These are phyloP conservation scores for Rhodophaea formosa DNA, from an alignment of 2,888 invertebrate genomes.

Conservation along the genomic window DNA sequence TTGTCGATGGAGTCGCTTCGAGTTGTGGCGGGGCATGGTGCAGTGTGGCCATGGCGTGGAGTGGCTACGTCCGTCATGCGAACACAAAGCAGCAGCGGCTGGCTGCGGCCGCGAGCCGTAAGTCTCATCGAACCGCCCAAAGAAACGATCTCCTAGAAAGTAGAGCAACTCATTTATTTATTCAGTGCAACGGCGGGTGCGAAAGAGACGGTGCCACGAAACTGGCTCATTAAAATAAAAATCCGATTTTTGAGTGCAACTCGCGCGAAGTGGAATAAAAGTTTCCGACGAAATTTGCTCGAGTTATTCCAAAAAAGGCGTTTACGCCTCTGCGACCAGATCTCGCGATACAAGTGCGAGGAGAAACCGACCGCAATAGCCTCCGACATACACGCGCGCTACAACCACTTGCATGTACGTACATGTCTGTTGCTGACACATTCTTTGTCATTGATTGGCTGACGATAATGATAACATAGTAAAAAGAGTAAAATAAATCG, in stretches of 20 bases:
- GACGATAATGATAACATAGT: neutral
- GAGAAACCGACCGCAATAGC: slow-evolving; percentile 75
- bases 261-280: slow-evolving; percentile 73
- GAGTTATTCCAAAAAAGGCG: slow-evolving; percentile 79
- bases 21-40: slow-evolving; percentile 24
- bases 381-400: slow-evolving; percentile 43
- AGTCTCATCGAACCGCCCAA: slow-evolving; percentile 65
- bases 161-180: slow-evolving; percentile 80
- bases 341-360: slow-evolving; percentile 66
- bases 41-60: slow-evolving; percentile 21
- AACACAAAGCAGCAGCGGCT: slow-evolving; percentile 37
- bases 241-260: slow-evolving; percentile 75
- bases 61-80: slow-evolving; percentile 19
- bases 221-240: slow-evolving; percentile 81
- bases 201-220: slow-evolving; percentile 67
- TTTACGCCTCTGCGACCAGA: slow-evolving; percentile 68
- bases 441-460: neutral
- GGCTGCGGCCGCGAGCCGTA: slow-evolving; percentile 35
- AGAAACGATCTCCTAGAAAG: slow-evolving; percentile 80
- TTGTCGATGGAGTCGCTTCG: slow-evolving; percentile 35
- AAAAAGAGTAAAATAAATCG: neutral
- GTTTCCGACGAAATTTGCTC: slow-evolving; percentile 77
- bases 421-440: neutral
- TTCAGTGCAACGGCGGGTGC: slow-evolving; percentile 72
- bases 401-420: slow-evolving; percentile 40